Evolutionary conservation across 2,888 invertebrate species (phyloP), one percentile per base, ranked within the genome.

Genomic region (Polia nebulosa): DNA sequence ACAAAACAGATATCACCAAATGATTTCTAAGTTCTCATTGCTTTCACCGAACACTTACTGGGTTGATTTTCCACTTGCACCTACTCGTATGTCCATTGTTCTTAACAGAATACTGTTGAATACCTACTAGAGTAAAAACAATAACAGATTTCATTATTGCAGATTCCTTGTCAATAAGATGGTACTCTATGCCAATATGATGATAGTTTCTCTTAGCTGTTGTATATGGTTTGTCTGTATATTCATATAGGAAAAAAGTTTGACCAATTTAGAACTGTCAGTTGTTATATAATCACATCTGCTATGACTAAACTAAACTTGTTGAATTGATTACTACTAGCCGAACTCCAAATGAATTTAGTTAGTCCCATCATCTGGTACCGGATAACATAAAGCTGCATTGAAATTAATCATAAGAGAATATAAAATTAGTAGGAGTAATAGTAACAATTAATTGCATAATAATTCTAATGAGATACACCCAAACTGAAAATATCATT

Each of bases 1-100:
- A 49, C 61, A 56, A 60, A 63, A 84, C 78, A 83, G 84, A 87
- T 88, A 91, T 87, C 81, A 80, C 83, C 83, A 85, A 87, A 85
- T 87, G 87, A 89, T 92, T 93, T 92, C 91, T 90, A 89, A 86
- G 87, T 92, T 92, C 92, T 84, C 92, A 92, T 87, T 89, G 89
- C 94, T 94, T 94, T 94, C 94, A 87, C 93, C 87, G 59, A 84
- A 88, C 89, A 85, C 86, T 85, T 86, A 86, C 84, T 75, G 78
- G 80, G 86, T 89, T 87, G 85, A 85, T 85, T 84, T 87, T 85
- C 83, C 86, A 88, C 92, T 92, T 89, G 87, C 92, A 90, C 90
- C 86, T 88, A n/a, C n/a, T n/a, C n/a, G n/a, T n/a, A 80, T 75
- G 70, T 22, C 87, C 85, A 90, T 93, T 93, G 92, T 93, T 92